These are phyloP conservation scores for Spea hammondii DNA, from an alignment of 2,797 vertebrate genomes.

Conservation along the genomic window DNA sequence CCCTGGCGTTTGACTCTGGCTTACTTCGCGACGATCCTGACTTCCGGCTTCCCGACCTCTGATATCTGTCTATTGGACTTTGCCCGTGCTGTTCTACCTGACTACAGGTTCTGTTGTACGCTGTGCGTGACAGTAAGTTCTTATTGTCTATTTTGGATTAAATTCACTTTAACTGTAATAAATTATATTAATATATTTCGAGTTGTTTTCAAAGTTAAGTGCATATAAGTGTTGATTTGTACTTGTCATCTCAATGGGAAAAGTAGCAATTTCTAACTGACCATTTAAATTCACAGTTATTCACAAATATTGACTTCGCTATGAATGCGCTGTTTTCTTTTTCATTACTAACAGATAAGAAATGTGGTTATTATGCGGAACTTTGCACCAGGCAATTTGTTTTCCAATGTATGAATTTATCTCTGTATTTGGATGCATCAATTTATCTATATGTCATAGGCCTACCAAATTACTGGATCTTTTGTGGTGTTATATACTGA, in stretches of 20 bases:
- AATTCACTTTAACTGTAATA: conserved; percentile 16
- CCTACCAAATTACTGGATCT: background rate
- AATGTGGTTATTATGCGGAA: conserved; percentile 1
- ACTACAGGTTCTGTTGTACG: no score
- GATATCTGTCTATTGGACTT: no score
- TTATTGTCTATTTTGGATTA: background rate
- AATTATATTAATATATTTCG: background rate
- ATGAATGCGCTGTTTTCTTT: conserved; percentile 11
- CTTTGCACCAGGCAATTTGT: conserved; percentile 1
- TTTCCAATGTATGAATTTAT: background rate
- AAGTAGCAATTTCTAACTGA: conserved; percentile 13
- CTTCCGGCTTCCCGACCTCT: no score
- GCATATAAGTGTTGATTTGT: conserved; percentile 16
- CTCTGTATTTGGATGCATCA: background rate
- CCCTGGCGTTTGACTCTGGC: no score
- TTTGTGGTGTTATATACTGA: background rate
- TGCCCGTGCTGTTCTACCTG: no score
- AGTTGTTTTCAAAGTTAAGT: conserved; percentile 17
- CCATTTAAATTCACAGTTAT: conserved; percentile 30
- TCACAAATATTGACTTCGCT: conserved; percentile 34
- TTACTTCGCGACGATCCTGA: no score
- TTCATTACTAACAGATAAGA: background rate
- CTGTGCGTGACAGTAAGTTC: no score
- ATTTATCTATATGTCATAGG: background rate
- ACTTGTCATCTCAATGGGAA: conserved; percentile 21